A percentile compares a stretch with the other conserved stretches of the same genome.
Conservation (phyloP, 2,797 vertebrate species). For the Odontamblyopus lacepedii region DNA sequence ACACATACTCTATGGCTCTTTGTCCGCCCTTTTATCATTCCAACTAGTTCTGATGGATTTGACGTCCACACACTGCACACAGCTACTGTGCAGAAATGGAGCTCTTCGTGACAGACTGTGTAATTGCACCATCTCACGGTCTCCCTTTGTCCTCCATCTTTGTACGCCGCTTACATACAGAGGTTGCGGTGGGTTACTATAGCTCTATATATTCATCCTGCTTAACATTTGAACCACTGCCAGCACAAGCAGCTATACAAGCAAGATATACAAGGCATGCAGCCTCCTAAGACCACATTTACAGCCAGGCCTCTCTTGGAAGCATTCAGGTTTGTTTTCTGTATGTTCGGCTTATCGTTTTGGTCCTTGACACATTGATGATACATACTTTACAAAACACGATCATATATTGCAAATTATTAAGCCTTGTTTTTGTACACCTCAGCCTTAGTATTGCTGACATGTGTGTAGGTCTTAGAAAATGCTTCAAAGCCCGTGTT, state of each 20-base stretch:
- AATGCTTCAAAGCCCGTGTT: too few relatives aligned
- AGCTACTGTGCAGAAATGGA: slow-evolving; percentile 14
- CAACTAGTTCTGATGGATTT: slow-evolving; percentile 9
- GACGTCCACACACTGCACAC: slow-evolving; percentile 28
- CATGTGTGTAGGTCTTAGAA: not conserved
- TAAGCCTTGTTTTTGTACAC: not conserved
- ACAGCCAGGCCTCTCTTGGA: not conserved
- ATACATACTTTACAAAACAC: not conserved
- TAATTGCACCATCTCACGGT: slow-evolving; percentile 49
- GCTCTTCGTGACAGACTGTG: slow-evolving; percentile 45
- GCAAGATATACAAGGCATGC: not conserved
- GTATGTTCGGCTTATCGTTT: not conserved
- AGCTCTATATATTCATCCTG: slow-evolving; percentile 14
- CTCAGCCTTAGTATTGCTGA: not conserved
- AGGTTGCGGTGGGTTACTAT: slow-evolving; percentile 18
- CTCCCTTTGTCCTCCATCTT: slow-evolving; percentile 32
- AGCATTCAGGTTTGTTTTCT: not conserved
- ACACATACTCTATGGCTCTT: slow-evolving; percentile 46
- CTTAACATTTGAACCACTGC: slow-evolving; percentile 25
- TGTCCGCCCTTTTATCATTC: slow-evolving; percentile 41
- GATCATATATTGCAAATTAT: not conserved
- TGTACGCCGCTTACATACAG: slow-evolving; percentile 10
- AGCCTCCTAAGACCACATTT: not conserved
- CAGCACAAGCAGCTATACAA: not conserved
- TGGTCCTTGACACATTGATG: not conserved